Percentiles rank a stretch among this genome's conserved stretches.
These are phyloP conservation scores for Timema podura DNA, from an alignment of 2,888 invertebrate species.

Conservation along the genomic window DNA sequence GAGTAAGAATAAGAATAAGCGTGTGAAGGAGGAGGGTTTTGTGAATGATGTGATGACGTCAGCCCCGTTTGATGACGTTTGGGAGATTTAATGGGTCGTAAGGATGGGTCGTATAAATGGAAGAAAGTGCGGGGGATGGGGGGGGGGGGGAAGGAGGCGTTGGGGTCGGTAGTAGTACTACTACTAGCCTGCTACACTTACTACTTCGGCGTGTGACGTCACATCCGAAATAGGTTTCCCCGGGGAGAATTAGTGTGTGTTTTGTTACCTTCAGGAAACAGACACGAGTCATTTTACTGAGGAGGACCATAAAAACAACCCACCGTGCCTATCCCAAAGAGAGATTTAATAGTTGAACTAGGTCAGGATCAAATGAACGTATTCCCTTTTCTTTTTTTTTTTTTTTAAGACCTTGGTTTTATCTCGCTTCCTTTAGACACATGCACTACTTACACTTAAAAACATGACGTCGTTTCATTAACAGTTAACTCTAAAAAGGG, in stretches of 20 bases:
- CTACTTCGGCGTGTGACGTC: not conserved
- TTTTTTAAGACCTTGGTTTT: too few relatives aligned
- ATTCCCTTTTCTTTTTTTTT: too few relatives aligned
- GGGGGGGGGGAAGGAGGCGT: not conserved
- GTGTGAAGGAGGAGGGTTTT: not conserved
- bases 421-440: too few relatives aligned
- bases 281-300: too few relatives aligned
- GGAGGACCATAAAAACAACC: not conserved
- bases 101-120: conserved; percentile 25
- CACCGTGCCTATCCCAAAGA: not conserved
- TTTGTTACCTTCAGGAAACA: conserved; percentile 12
- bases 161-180: not conserved
- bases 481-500: too few relatives aligned
- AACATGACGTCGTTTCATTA: too few relatives aligned
- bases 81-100: conserved; percentile 27
- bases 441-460: too few relatives aligned
- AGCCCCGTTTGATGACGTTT: conserved; percentile 23
- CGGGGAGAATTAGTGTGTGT: not conserved
- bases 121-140: not conserved
- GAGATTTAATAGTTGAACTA: conserved; percentile 13
- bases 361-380: not conserved
- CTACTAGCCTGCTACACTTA: too few relatives aligned
- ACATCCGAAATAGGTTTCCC: conserved; percentile 4
- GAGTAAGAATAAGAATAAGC: not conserved
- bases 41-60: conserved; percentile 23